Conservation (phyloP, 2,888 invertebrate species). For the Agrotis clavis region DNA sequence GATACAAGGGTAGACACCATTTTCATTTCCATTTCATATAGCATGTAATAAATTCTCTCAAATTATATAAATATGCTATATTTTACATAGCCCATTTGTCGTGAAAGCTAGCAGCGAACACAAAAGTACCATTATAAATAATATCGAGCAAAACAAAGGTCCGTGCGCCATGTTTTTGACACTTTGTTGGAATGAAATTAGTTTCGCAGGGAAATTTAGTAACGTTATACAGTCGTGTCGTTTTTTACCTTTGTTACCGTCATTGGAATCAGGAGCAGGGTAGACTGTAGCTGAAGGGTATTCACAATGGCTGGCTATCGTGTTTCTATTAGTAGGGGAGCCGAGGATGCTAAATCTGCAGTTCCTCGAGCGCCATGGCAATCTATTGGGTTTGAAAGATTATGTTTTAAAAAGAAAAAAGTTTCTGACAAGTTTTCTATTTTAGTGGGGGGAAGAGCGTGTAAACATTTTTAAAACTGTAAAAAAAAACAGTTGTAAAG, state of each 20-base stretch:
- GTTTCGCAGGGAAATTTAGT: constrained; percentile 65
- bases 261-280: constrained; percentile 31
- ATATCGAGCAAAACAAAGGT: constrained; percentile 73
- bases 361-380: no score
- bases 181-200: constrained; percentile 76
- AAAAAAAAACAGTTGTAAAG: no score
- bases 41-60: constrained; percentile 28
- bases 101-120: constrained; percentile 57
- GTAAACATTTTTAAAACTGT: no score
- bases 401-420: no score
- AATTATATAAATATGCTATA: constrained; percentile 50
- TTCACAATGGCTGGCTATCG: constrained; percentile 20
- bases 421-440: no score
- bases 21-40: constrained; percentile 29
- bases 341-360: no score
- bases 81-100: constrained; percentile 54
- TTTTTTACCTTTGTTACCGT: constrained; percentile 64
- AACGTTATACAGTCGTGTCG: constrained; percentile 53
- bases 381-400: no score
- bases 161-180: constrained; percentile 74
- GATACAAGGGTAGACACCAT: constrained; percentile 7
- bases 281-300: constrained; percentile 25
- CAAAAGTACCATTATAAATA: constrained; percentile 76
- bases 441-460: no score
- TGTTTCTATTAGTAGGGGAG: no score